These are phyloP conservation scores for Brachionus plicatilis DNA, from an alignment of 1,140 invertebrate genomes.

Conservation along the genomic window DNA sequence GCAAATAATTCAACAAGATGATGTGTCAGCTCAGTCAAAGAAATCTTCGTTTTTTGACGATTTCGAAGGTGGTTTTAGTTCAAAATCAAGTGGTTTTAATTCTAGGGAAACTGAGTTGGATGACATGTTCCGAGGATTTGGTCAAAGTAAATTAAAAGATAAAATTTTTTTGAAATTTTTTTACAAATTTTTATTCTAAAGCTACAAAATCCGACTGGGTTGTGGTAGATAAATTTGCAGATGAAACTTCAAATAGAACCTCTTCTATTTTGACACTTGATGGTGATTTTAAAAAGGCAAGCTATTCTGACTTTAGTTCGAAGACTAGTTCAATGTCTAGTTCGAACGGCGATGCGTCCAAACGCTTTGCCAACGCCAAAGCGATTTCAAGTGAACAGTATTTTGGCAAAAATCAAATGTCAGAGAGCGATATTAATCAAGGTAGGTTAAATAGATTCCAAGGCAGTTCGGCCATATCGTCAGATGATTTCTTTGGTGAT, in stretches of 20 bases:
- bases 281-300: slow-evolving; percentile 16
- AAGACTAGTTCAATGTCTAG: neutral
- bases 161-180: neutral
- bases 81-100: slow-evolving; percentile 48
- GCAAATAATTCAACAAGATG: slow-evolving; percentile 78
- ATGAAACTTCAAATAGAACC: neutral
- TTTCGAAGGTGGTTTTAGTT: slow-evolving; percentile 57
- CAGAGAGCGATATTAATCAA: neutral
- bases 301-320: neutral
- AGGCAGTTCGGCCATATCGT: slow-evolving; percentile 73
- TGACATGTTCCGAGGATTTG: neutral
- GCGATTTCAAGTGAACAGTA: slow-evolving; percentile 93
- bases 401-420: slow-evolving; percentile 40
- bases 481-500: slow-evolving; percentile 85
- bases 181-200: neutral
- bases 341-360: neutral
- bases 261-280: neutral
- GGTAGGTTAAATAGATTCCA: slow-evolving; percentile 62
- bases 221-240: neutral
- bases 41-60: slow-evolving; percentile 52
- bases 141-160: neutral
- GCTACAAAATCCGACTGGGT: slow-evolving; percentile 38
- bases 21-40: slow-evolving; percentile 40
- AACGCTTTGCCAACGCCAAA: slow-evolving; percentile 72
- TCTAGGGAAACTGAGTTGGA: neutral